Conservation (phyloP, 2,888 invertebrate species). For the Polydrusus tereticollis region DNA sequence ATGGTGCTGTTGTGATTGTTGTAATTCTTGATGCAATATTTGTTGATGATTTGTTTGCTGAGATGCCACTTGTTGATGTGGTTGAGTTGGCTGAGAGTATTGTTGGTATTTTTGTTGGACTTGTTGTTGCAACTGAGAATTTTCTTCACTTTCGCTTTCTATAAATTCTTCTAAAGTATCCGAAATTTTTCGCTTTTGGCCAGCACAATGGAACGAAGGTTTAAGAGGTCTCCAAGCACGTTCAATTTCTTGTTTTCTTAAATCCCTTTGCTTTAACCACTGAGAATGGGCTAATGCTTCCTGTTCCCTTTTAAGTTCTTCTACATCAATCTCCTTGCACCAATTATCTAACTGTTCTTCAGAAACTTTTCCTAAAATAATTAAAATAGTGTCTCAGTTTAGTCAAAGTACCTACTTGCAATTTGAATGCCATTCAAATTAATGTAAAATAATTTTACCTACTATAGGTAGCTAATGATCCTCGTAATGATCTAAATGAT, state of each 20-base stretch:
- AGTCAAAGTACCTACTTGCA: too few species aligned
- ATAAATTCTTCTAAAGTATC: slow-evolving; percentile 61
- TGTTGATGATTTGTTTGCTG: slow-evolving; percentile 43
- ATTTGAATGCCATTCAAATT: too few species aligned
- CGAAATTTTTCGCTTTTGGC: slow-evolving; percentile 64
- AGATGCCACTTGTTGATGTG: slow-evolving; percentile 28
- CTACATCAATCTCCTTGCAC: slow-evolving; percentile 81
- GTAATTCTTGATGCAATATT: slow-evolving; percentile 46
- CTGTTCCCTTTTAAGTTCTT: slow-evolving; percentile 78
- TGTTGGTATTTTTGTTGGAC: neutral
- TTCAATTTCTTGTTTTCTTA: slow-evolving; percentile 73
- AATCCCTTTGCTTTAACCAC: slow-evolving; percentile 77
- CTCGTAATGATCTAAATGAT: too few species aligned
- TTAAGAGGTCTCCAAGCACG: slow-evolving; percentile 72
- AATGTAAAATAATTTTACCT: too few species aligned
- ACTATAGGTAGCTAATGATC: too few species aligned
- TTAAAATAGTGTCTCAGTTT: too few species aligned
- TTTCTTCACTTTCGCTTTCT: slow-evolving; percentile 57
- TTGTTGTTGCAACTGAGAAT: slow-evolving; percentile 10
- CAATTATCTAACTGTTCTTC: slow-evolving; percentile 83
- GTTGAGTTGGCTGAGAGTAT: neutral
- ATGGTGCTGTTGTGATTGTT: slow-evolving; percentile 24
- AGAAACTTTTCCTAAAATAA: slow-evolving; percentile 66
- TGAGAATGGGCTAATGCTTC: slow-evolving; percentile 75
- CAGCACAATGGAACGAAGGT: slow-evolving; percentile 51